Conservation (phyloP, 2,888 invertebrate species). For the Merodon equestris region DNA sequence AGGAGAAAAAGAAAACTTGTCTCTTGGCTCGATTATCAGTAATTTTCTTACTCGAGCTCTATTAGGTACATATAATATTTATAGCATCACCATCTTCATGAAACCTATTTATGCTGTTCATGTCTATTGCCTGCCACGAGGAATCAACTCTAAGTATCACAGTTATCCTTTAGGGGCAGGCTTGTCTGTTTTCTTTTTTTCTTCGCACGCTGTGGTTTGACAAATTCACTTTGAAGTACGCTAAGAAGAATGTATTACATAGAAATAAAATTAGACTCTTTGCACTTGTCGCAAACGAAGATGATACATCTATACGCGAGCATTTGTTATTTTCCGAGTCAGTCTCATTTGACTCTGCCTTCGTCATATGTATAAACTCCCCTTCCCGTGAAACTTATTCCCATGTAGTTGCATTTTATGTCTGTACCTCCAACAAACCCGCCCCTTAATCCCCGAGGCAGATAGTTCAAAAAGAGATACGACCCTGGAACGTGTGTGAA, state of each 20-base stretch:
- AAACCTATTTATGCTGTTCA: too few relatives aligned
- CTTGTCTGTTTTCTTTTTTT: neutral
- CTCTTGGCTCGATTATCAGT: too few relatives aligned
- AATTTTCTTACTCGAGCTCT: too few relatives aligned
- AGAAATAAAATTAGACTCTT: constrained; percentile 6
- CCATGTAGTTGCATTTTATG: neutral
- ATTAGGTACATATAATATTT: too few relatives aligned
- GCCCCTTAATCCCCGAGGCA: constrained; percentile 29
- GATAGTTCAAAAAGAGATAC: constrained; percentile 28
- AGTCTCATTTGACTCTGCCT: constrained; percentile 22
- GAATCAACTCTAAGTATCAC: too few relatives aligned
- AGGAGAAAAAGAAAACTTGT: too few relatives aligned
- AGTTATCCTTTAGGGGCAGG: too few relatives aligned
- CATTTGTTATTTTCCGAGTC: neutral
- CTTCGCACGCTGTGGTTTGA: neutral
- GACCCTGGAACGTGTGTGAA: constrained; percentile 18
- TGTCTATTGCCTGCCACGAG: too few relatives aligned
- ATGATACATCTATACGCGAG: constrained; percentile 3
- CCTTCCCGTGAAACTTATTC: neutral
- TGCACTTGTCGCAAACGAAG: constrained; percentile 8
- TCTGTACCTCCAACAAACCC: neutral
- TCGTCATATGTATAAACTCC: neutral
- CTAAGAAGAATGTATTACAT: neutral
- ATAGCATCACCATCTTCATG: too few relatives aligned
- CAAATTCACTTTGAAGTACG: neutral